Evolutionary conservation across 2,888 invertebrate species (phyloP).

Genomic region (Xanthia togata): DNA sequence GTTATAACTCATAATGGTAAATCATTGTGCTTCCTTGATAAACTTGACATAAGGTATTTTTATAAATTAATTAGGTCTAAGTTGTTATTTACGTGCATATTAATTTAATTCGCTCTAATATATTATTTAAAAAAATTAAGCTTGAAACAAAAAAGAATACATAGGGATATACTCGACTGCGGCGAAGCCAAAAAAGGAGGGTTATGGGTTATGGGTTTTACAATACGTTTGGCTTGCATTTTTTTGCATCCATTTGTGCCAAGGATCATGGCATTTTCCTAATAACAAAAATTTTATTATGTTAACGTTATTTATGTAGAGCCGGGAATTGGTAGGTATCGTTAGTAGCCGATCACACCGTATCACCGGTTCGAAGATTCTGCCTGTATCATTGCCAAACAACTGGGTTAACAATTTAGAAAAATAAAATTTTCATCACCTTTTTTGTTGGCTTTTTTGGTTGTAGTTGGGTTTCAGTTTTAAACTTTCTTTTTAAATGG

Average conservation of each 20-base stretch:
- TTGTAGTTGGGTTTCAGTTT: not conserved
- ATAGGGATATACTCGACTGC: too few species aligned
- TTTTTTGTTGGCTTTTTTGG: not conserved
- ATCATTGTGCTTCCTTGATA: not conserved
- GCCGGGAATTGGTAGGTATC: not conserved
- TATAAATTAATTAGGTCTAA: too few species aligned
- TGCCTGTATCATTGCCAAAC: too few species aligned
- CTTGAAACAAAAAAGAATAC: too few species aligned
- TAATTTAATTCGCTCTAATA: too few species aligned
- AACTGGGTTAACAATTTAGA: too few species aligned
- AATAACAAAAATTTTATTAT: too few species aligned
- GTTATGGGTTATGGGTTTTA: not conserved
- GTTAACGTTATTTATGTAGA: not conserved
- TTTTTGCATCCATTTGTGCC: not conserved
- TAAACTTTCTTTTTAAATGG: not conserved
- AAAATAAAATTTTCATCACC: not conserved
- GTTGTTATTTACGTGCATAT: too few species aligned
- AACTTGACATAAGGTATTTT: not conserved
- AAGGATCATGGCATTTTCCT: not conserved
- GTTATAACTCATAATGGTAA: not conserved
- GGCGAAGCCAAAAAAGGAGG: too few species aligned
- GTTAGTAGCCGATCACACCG: not conserved
- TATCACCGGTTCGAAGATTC: too few species aligned
- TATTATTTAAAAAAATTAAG: too few species aligned
- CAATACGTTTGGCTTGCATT: not conserved